Conservation (phyloP, 2,797 vertebrate genomes). For the Ispidina picta region DNA sequence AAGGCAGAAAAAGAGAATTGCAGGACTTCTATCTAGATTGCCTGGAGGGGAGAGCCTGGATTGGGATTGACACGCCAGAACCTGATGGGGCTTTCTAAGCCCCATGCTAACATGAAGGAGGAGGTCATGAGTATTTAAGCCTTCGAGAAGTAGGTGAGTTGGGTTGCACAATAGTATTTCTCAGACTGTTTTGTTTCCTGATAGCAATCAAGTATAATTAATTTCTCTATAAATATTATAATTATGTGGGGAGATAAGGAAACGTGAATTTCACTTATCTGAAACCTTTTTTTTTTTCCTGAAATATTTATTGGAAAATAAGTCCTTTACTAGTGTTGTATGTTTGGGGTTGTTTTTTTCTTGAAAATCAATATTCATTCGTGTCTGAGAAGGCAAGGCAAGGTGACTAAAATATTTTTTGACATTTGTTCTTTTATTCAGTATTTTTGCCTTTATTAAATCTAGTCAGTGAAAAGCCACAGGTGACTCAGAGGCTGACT, state of each 20-base stretch:
- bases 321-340: not conserved
- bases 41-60: not conserved
- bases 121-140: not conserved
- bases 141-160: not conserved
- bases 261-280: not conserved
- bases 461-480: slow-evolving; percentile 7
- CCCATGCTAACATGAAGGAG: rapidly evolving
- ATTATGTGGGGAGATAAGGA: not conserved
- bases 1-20: not conserved
- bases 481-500: slow-evolving; percentile 1
- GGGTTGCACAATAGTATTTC: not conserved
- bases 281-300: not conserved
- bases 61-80: not conserved
- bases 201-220: slow-evolving; percentile 13
- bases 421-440: not conserved
- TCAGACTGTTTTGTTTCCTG: slow-evolving; percentile 2
- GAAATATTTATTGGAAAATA: not conserved
- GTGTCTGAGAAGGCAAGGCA: not conserved
- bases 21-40: not conserved
- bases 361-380: not conserved
- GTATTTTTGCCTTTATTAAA: not conserved
- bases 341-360: not conserved
- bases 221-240: not conserved
- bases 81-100: not conserved
- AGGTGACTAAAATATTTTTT: slow-evolving; percentile 3